Conservation (phyloP, 2,888 invertebrate genomes). For the Acleris emargana region DNA sequence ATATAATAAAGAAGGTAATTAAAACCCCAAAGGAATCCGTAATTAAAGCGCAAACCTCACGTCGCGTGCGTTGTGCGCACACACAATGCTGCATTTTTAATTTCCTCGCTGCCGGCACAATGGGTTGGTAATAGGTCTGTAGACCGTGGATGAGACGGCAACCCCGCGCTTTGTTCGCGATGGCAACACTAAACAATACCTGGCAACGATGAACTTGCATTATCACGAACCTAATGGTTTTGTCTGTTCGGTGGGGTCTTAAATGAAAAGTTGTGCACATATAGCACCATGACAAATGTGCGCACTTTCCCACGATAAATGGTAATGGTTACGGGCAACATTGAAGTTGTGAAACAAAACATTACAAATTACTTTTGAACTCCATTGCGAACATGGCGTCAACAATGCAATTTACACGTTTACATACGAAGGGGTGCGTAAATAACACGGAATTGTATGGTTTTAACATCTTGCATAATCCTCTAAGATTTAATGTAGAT, state of each 20-base stretch:
- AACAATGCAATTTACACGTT: constrained; percentile 13
- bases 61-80: constrained; percentile 57
- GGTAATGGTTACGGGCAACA: constrained; percentile 38
- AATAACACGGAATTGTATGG: no score
- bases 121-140: constrained; percentile 74
- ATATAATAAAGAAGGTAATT: constrained; percentile 12
- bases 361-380: constrained; percentile 35
- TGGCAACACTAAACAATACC: constrained; percentile 80
- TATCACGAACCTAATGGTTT: constrained; percentile 80
- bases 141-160: constrained; percentile 75
- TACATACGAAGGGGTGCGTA: background rate
- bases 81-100: constrained; percentile 81
- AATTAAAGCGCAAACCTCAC: constrained; percentile 60
- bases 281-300: constrained; percentile 62
- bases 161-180: constrained; percentile 71
- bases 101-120: constrained; percentile 75
- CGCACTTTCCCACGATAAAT: constrained; percentile 62
- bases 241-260: constrained; percentile 64
- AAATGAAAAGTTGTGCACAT: constrained; percentile 66
- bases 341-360: constrained; percentile 34
- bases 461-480: no score
- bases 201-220: constrained; percentile 77
- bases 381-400: constrained; percentile 23
- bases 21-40: constrained; percentile 9
- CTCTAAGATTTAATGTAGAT: no score